Conservation (phyloP, 1,140 invertebrate genomes). For the Drosophila ohnishii region DNA sequence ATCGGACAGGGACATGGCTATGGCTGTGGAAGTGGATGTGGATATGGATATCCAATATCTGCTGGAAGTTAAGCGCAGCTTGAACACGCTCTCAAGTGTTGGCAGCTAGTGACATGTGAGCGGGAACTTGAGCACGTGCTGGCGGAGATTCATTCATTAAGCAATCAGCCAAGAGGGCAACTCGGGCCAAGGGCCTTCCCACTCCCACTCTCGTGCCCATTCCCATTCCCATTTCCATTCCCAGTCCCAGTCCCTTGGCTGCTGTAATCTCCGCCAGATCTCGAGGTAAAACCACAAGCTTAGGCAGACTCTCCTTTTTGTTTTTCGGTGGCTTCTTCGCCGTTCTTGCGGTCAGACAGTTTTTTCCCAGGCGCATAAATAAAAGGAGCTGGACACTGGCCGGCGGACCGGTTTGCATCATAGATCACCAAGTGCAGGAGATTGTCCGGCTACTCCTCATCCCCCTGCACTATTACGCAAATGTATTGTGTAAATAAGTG, state of each 20-base stretch:
- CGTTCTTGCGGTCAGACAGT: slow-evolving; percentile 52
- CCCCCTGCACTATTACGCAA: slow-evolving; percentile 53
- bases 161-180: slow-evolving; percentile 53
- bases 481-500: slow-evolving; percentile 63
- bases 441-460: slow-evolving; percentile 1
- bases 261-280: slow-evolving; percentile 47
- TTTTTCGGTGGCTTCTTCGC: slow-evolving; percentile 19
- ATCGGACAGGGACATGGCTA: slow-evolving; percentile 21
- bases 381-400: slow-evolving; percentile 54
- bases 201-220: background rate
- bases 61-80: slow-evolving; percentile 46
- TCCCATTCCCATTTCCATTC: background rate
- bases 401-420: slow-evolving; percentile 46
- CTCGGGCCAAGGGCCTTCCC: slow-evolving; percentile 31
- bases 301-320: slow-evolving; percentile 38
- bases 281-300: slow-evolving; percentile 41
- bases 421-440: slow-evolving; percentile 54
- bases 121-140: slow-evolving; percentile 63
- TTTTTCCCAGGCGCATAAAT: slow-evolving; percentile 67
- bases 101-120: slow-evolving; percentile 52
- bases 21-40: slow-evolving; percentile 6
- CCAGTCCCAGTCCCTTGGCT: slow-evolving; percentile 21
- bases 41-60: slow-evolving; percentile 33
- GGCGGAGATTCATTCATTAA: slow-evolving; percentile 59
- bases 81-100: slow-evolving; percentile 57